Evolutionary conservation across 1,140 invertebrate species (phyloP).

Genomic region (Rhyzopertha dominica): DNA sequence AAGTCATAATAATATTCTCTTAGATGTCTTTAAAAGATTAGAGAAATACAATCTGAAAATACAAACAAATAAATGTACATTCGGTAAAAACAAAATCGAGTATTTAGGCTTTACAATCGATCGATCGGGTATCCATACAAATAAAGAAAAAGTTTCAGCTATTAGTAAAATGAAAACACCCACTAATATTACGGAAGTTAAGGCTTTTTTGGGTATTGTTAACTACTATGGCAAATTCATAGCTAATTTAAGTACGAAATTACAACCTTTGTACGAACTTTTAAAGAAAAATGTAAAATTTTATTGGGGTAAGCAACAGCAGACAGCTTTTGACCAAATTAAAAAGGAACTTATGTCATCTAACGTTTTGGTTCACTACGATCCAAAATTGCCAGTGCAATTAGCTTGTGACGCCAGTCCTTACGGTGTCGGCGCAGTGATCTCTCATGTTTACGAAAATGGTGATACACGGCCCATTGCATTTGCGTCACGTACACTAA

Average conservation of each 20-base stretch:
- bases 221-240: slow-evolving; percentile 45
- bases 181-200: slow-evolving; percentile 33
- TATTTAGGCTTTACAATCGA: slow-evolving; percentile 36
- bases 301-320: slow-evolving; percentile 35
- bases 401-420: slow-evolving; percentile 37
- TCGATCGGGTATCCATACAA: slow-evolving; percentile 37
- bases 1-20: slow-evolving; percentile 12
- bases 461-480: slow-evolving; percentile 35
- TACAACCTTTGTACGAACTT: slow-evolving; percentile 42
- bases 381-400: slow-evolving; percentile 30
- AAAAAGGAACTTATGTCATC: slow-evolving; percentile 32
- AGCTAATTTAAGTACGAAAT: slow-evolving; percentile 34
- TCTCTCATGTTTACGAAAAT: slow-evolving; percentile 33
- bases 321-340: slow-evolving; percentile 35
- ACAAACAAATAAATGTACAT: slow-evolving; percentile 24
- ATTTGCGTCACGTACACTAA: slow-evolving; percentile 34
- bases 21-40: slow-evolving; percentile 10
- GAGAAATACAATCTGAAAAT: slow-evolving; percentile 19
- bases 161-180: slow-evolving; percentile 36
- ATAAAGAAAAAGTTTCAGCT: slow-evolving; percentile 40
- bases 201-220: slow-evolving; percentile 42
- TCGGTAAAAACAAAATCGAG: slow-evolving; percentile 17
- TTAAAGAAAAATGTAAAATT: slow-evolving; percentile 37
- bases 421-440: slow-evolving; percentile 41
- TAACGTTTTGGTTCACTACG: slow-evolving; percentile 31